Evolutionary conservation across 2,888 invertebrate species (phyloP), one percentile per base, ranked within the genome.

Genomic region (Schizaphis graminum): DNA sequence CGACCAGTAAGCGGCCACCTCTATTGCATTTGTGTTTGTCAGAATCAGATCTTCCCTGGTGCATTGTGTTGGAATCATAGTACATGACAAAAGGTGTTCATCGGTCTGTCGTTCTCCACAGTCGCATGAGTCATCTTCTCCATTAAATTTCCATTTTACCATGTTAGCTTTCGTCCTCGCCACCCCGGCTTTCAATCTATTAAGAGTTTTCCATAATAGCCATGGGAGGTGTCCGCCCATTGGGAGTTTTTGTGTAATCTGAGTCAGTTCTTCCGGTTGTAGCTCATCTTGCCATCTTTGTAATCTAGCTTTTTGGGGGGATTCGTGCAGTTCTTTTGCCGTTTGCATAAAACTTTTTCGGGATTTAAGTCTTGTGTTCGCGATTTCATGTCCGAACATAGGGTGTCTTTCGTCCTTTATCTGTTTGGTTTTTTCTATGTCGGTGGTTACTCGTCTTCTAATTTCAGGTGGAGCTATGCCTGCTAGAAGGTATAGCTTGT

Each of bases 381-480:
- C 28, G 84, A 56, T 49, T 94, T 24, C 16, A 86, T 91, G 57
- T 10, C 56, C 88, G 24, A 86, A 92, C 91, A 88, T 85, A 47
- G 91, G 88, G 3, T 88, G 92, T 87, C 91, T 84, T 41, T 56
- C 24, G 57, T 94, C 77, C 41, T 49, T 77, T 86, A 44, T 56
- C n/a, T 88, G 91, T 86, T 91, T 93, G 84, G 57, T 94, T 85
- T 92, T 57, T 94, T 95, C 87, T 61, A 90, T 89, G 21, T 94
- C 89, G 35, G 85, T 89, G 49, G 94, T 85, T 84, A 94, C 94
- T 11, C 47, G 35, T 91, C 57, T 94, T 84, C 94, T 87, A 53
- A 91, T 93, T 91, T 87, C 44, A 57, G 94, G 93, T 53, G 91
- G 89, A 41, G 93, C 47, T 28, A 94, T 92, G 57, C 94, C 94